Evolutionary conservation across 2,797 vertebrate species (phyloP).

Genomic region (Takifugu ocellatus): DNA sequence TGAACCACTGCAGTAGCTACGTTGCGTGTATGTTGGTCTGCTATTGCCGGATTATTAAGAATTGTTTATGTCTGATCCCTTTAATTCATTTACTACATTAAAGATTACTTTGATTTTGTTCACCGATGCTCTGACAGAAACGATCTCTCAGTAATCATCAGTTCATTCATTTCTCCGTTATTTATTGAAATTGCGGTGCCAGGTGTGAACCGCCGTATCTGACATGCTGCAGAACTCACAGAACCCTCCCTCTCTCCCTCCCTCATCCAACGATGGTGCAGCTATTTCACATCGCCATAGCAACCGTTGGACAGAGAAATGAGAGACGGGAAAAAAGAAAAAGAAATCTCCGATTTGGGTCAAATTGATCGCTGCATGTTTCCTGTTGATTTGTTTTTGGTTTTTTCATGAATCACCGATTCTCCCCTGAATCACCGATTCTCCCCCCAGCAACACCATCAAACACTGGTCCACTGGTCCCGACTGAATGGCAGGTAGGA

Average conservation of each 20-base stretch:
- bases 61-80: too few relatives aligned
- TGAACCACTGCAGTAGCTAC: too few relatives aligned
- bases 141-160: neutral
- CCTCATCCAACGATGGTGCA: conserved; percentile 46
- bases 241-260: conserved; percentile 39
- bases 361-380: conserved; percentile 69
- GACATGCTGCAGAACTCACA: conserved; percentile 33
- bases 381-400: conserved; percentile 38
- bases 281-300: conserved; percentile 74
- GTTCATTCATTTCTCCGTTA: neutral
- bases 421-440: conserved; percentile 28
- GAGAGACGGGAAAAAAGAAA: conserved; percentile 5
- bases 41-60: too few relatives aligned
- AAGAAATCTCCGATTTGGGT: conserved; percentile 34
- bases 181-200: neutral
- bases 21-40: too few relatives aligned
- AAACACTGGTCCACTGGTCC: neutral
- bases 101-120: too few relatives aligned
- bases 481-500: conserved; percentile 45
- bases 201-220: conserved; percentile 9
- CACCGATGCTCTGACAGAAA: neutral
- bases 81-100: too few relatives aligned
- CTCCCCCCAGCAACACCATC: too few relatives aligned
- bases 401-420: conserved; percentile 43
- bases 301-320: conserved; percentile 60